A percentile compares a stretch with the other conserved stretches of the same genome.
phyloP scores from a whole-genome alignment of 2,113 vertebrate species.

The Entomyzon cyanotis region DNA sequence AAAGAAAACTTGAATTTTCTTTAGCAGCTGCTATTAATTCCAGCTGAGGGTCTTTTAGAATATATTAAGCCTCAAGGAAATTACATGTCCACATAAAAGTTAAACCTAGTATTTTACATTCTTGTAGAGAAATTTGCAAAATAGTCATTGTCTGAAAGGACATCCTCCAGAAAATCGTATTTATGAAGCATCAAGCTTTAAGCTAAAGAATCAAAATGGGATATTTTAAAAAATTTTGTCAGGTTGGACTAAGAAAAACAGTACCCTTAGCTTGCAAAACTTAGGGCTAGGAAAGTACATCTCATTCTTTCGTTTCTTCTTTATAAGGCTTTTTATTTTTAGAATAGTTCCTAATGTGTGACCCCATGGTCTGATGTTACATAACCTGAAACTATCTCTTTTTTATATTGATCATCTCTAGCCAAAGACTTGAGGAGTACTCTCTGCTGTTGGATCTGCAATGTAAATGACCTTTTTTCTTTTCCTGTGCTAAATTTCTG shows the following conservation, averaged over 20 bases:
- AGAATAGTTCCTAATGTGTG: neutral
- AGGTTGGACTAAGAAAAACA: neutral
- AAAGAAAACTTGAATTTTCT: neutral
- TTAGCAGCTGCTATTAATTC: neutral
- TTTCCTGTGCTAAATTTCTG: constrained; percentile 12
- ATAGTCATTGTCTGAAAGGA: neutral
- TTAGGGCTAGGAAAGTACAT: neutral
- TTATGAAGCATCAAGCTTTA: neutral
- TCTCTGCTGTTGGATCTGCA: neutral
- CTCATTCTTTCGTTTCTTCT: neutral
- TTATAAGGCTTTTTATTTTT: neutral
- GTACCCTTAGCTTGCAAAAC: neutral
- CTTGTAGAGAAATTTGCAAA: neutral
- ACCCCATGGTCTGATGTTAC: neutral
- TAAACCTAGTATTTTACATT: neutral
- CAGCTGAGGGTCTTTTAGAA: neutral
- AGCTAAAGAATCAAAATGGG: neutral
- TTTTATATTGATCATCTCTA: neutral
- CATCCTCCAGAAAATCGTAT: neutral
- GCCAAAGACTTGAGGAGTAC: neutral
- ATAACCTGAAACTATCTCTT: neutral
- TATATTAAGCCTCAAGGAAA: neutral
- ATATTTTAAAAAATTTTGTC: neutral
- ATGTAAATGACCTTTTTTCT: neutral
- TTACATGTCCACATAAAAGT: neutral